Base-by-base conservation (phyloP, 2,797 vertebrate genomes). In the Coccyzus lansbergi region DNA sequence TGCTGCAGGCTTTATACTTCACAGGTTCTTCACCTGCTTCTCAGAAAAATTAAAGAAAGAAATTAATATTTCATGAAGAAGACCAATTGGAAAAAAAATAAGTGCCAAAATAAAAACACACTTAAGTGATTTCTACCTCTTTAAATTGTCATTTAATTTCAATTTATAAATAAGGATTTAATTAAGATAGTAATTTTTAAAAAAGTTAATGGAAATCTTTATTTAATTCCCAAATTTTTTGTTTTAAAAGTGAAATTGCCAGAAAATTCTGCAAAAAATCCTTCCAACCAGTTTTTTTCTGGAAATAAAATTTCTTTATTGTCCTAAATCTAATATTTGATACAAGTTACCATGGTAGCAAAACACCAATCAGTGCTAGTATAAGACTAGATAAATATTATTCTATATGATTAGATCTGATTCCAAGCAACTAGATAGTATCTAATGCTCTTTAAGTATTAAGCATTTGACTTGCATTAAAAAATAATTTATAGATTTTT, bases 281-380 rank as follows among this genome's bases (percentile, higher is more conserved):
- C 4, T 83, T 76, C 7, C 4, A 53, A n/a, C 0, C 8, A 1
- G n/a, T 18, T 77, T 60, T 49, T 49, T 63, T 31, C 31, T 25
- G 5, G 10, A 15, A 79, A 72, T 58, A 86, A 86, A 75, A 40
- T 33, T 14, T 59, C 8, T 19, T 58, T 91, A 72, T 67, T 72
- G 28, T 34, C 52, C 5, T 40, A 67, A 68, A 72, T 67, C 25
- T 74, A 64, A 29, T 71, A 75, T 90, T 75, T 91, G 29, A 21
- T 91, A 19, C 19, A 53, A 62, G 69, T 92, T 92, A 68, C 88
- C 81, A 92, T 88, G 55, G 88, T 49, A 95, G 63, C 86, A 92
- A 75, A 92, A 31, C 28, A 88, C 62, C 34, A 87, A 91, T 85
- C 76, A 80, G 18, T 58, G 51, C 12, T 42, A 68, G 29, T 42